Percentiles rank a stretch among this genome's conserved stretches.
Conservation (phyloP, 2,797 vertebrate genomes). For the Siniperca obscura region DNA sequence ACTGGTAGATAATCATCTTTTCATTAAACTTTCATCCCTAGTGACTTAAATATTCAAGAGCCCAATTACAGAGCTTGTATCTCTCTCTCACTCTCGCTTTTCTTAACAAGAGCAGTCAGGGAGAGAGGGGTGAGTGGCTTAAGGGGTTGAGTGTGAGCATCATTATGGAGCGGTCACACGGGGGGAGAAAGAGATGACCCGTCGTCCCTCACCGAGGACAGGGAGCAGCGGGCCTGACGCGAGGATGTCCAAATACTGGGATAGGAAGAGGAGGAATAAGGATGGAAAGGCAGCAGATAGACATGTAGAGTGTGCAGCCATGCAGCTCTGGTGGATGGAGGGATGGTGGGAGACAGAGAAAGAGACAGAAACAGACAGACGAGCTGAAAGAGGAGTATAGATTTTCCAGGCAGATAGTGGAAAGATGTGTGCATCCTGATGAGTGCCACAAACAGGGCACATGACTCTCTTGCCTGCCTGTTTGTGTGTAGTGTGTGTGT, state of each 20-base stretch:
- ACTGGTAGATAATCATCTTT: slow-evolving; percentile 85
- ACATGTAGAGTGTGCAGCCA: slow-evolving; percentile 19
- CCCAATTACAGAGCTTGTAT: slow-evolving; percentile 82
- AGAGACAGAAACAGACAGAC: slow-evolving; percentile 46
- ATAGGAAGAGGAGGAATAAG: not conserved
- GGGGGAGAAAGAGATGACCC: slow-evolving; percentile 59
- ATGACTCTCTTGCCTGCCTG: slow-evolving; percentile 69
- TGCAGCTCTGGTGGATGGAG: slow-evolving; percentile 46
- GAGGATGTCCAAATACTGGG: slow-evolving; percentile 43
- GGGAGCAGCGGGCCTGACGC: slow-evolving; percentile 61
- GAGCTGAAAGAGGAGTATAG: slow-evolving; percentile 63
- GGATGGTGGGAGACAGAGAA: slow-evolving; percentile 35
- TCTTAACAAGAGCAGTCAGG: slow-evolving; percentile 78
- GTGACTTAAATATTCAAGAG: slow-evolving; percentile 83
- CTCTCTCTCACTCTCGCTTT: slow-evolving; percentile 61
- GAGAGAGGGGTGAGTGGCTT: slow-evolving; percentile 62
- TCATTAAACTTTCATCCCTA: slow-evolving; percentile 85
- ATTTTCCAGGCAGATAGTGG: slow-evolving; percentile 80
- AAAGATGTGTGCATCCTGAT: slow-evolving; percentile 74
- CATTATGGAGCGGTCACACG: slow-evolving; percentile 70
- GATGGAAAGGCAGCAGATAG: slow-evolving; percentile 30
- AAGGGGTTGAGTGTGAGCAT: slow-evolving; percentile 73
- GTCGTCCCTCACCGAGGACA: slow-evolving; percentile 56
- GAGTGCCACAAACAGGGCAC: slow-evolving; percentile 71
- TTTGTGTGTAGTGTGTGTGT: slow-evolving; percentile 51